phyloP scores from a whole-genome alignment of 1,140 invertebrate species.

The Agrypnia vestita region DNA sequence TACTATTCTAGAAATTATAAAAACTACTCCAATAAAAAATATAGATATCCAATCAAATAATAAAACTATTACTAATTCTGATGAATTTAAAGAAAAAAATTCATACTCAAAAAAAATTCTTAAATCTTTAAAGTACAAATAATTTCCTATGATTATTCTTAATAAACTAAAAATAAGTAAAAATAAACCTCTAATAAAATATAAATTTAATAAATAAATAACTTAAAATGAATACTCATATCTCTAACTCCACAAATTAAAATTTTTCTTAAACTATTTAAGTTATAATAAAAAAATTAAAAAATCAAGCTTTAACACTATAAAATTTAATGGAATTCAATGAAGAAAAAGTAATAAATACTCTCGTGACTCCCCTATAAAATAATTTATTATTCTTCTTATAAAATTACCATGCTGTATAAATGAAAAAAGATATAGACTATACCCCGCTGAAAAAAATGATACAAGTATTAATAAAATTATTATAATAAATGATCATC shows the following conservation, averaged over 20 bases:
- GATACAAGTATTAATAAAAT: constrained; percentile 71
- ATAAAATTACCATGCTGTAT: constrained; percentile 73
- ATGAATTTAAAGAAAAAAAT: constrained; percentile 64
- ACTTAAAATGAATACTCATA: constrained; percentile 60
- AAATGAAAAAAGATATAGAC: constrained; percentile 73
- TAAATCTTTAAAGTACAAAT: constrained; percentile 64
- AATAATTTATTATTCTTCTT: constrained; percentile 64
- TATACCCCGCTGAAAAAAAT: constrained; percentile 70
- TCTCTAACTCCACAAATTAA: constrained; percentile 76
- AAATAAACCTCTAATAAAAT: constrained; percentile 54
- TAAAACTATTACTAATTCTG: constrained; percentile 66
- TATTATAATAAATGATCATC: constrained; percentile 66
- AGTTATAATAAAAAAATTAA: constrained; percentile 55
- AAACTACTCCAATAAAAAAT: constrained; percentile 75
- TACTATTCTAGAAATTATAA: constrained; percentile 77
- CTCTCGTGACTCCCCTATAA: no score
- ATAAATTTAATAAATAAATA: neutral
- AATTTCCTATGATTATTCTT: no score
- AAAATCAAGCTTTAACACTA: constrained; percentile 73
- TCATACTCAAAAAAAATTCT: constrained; percentile 62
- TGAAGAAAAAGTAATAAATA: constrained; percentile 76
- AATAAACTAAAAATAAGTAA: constrained; percentile 69
- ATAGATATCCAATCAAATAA: constrained; percentile 76
- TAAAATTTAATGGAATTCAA: constrained; percentile 76
- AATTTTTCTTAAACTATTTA: constrained; percentile 77